Base-by-base conservation (phyloP, 2,888 invertebrate genomes). In the Cremastinae sp. region DNA sequence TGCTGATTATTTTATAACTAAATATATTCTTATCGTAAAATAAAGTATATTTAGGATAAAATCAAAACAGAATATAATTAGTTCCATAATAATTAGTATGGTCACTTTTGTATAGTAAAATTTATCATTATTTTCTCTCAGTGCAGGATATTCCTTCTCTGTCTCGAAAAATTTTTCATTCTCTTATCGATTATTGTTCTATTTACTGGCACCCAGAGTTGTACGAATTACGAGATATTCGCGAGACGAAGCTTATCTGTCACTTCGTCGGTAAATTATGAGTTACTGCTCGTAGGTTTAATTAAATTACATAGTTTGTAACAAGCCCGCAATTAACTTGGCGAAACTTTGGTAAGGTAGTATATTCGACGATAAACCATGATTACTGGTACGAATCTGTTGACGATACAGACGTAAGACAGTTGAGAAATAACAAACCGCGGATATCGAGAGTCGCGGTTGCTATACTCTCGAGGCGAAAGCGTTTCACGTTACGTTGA, bases 271-370 rank as follows among this genome's bases (percentile, higher is more conserved):
- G 14, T 43, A 65, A 53, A 9, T 43, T 36, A 64, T 62, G 9
- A 16, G n/a, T 36, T 47, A 34, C 14, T 43, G n/a, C 38, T 12
- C 12, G 22, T n/a, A 49, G 14, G 22, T 69, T 64, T 64, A 69
- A 74, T 69, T 74, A 49, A 51, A 64, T 69, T 61, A 43, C 53
- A 18, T n/a, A 69, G 58, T 69, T 64, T 51, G 41, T 58, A 51
- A 38, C 14, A 47, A 51, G 38, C 34, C 12, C 58, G 43, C 45
- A 8, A 28, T 22, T 18, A 14, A 49, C 28, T 28, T 28, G 9
- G 28, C 2, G 41, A 34, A 72, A 65, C 49, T 59, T n/a, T 34
- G 43, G 14, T 16, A 18, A 16, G 53, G 59, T 64, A n/a, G n/a
- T n/a, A n/a, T n/a, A 69, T 53, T 64, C 28, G 36, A 58, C 64